Evolutionary conservation across 2,113 vertebrate species (phyloP).

Genomic region (Marmota flaviventris): DNA sequence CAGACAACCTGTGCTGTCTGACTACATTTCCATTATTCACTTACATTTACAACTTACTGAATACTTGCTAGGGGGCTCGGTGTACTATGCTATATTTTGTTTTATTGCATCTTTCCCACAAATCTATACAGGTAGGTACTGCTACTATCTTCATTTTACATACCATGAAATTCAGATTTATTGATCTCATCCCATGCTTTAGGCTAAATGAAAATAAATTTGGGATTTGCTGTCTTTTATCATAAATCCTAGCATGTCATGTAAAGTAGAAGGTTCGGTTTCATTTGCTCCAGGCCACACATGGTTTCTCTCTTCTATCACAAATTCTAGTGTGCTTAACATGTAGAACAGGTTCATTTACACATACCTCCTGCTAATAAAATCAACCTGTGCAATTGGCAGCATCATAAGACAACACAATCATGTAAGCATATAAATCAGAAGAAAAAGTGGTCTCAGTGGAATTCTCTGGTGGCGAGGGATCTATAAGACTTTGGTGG

Average conservation of each 20-base stretch:
- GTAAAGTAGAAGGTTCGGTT: not conserved
- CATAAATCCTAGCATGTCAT: not conserved
- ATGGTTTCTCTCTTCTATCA: conserved; percentile 14
- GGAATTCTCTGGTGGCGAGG: not conserved
- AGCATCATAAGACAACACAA: not conserved
- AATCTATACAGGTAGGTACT: not conserved
- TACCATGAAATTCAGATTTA: not conserved
- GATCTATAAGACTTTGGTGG: not conserved
- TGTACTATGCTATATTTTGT: not conserved
- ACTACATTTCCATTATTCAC: not conserved
- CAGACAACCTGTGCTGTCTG: not conserved
- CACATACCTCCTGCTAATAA: not conserved
- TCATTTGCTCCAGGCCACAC: conserved; percentile 1
- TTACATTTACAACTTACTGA: not conserved
- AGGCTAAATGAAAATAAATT: conserved; percentile 45
- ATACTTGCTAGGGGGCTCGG: not conserved
- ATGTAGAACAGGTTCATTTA: not conserved
- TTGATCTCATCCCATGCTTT: not conserved
- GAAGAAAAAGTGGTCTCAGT: not conserved
- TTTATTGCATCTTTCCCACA: conserved; percentile 27
- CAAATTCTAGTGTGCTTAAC: not conserved
- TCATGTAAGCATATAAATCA: not conserved
- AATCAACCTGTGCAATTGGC: not conserved
- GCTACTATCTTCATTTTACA: not conserved
- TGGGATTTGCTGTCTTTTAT: not conserved